phyloP scores from a whole-genome alignment of 2,797 vertebrate genomes.

The Oreortyx pictus region DNA sequence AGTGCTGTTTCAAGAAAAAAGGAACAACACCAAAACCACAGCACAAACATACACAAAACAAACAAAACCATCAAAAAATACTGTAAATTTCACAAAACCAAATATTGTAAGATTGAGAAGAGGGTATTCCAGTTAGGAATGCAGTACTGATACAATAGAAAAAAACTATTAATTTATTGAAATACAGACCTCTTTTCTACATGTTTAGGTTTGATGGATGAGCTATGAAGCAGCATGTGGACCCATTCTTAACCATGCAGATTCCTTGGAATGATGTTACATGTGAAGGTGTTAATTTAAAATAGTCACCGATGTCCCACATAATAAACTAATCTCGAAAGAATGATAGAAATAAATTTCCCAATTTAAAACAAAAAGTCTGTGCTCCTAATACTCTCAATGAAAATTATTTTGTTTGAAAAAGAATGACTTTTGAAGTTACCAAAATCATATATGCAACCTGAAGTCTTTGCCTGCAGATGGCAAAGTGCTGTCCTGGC shows the following conservation, averaged over 20 bases:
- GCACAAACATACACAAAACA: background rate
- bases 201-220: background rate
- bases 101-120: fast-evolving
- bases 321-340: background rate
- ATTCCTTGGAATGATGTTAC: background rate
- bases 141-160: background rate
- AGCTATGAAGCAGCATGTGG: background rate
- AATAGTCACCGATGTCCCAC: background rate
- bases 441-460: background rate
- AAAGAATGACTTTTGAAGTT: background rate
- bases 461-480: background rate
- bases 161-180: background rate
- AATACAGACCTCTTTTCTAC: background rate
- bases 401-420: background rate
- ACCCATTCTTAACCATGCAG: background rate
- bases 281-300: background rate
- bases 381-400: background rate
- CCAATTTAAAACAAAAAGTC: background rate
- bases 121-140: background rate
- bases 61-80: background rate
- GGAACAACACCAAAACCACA: background rate
- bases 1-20: background rate
- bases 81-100: background rate
- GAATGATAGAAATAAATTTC: background rate
- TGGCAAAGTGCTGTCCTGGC: background rate